Base-by-base conservation (phyloP, 2,113 vertebrate species). In the Pluvialis apricaria region DNA sequence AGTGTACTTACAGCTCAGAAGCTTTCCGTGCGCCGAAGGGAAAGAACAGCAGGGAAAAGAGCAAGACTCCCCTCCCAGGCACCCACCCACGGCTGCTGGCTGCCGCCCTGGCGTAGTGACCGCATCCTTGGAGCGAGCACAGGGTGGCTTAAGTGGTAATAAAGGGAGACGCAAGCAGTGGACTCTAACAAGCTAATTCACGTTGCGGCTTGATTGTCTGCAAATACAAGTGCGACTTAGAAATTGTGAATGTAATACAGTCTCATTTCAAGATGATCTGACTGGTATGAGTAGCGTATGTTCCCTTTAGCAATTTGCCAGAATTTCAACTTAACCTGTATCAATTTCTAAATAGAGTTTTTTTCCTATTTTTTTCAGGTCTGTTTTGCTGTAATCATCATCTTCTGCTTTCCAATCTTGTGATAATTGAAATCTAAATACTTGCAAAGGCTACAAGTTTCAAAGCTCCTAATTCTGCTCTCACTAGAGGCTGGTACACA, bases 81-180 rank as follows among this genome's bases (percentile, higher is more conserved):
- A 91, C 68, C 70, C 86, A 65, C 81, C 66, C 91, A 58, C 78
- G 40, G 45, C 71, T 65, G 80, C 83, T 89, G 95, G 90, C 86
- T 42, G 15, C 52, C 73, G 38, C 21, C 45, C 61, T 49, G 70
- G 6, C 0, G 1, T 2, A 34, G 61, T 85, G 86, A 91, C 29
- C 3, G 1, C 75, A 57, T 82, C 84, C 65, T 79, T 86, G 92
- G 86, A 86, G 36, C 1, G 3, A 76, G 57, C 60, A 57, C 75
- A 65, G 73, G 32, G 11, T 0, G 0, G 36, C 32, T 54, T 17
- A n/a, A 77, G n/a, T 22, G 54, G 49, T 42, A 87, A 61, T 42
- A 52, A 69, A 84, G 31, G 25, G 31, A 82, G 85, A 72, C 0
- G 2, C 34, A 68, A 86, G 42, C 57, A 55, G 20, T 20, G 70